Conservation (phyloP, 2,888 invertebrate genomes). For the Incurvaria masculella region DNA sequence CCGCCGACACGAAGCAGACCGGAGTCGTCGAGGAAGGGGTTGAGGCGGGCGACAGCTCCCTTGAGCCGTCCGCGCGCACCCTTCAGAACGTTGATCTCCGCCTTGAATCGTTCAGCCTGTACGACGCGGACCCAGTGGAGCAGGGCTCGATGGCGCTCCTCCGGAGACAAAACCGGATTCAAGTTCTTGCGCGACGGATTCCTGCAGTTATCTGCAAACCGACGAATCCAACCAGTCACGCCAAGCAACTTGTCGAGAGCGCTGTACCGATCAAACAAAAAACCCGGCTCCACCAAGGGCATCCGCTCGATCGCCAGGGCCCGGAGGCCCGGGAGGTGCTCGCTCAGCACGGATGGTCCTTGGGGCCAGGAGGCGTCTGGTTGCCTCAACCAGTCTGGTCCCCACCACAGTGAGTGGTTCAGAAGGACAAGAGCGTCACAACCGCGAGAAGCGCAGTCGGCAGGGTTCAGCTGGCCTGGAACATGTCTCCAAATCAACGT, state of each 20-base stretch:
- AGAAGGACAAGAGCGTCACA: neutral
- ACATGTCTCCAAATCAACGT: slow-evolving; percentile 7
- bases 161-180: neutral
- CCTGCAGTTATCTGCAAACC: neutral
- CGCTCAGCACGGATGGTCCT: neutral
- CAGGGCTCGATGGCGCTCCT: neutral
- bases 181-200: neutral
- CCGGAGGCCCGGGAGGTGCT: neutral
- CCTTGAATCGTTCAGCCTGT: neutral
- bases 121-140: neutral
- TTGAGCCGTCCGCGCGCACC: neutral
- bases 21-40: neutral
- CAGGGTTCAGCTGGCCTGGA: slow-evolving; percentile 4
- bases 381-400: neutral
- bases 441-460: slow-evolving; percentile 1
- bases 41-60: neutral
- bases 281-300: neutral
- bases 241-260: neutral
- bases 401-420: slow-evolving; percentile 3
- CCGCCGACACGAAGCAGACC: neutral
- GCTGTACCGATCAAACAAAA: neutral
- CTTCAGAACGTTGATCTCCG: neutral
- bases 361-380: neutral
- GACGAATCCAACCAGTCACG: neutral
- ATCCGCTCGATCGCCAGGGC: neutral